Base-by-base conservation (phyloP, 1,140 invertebrate genomes). In the Planococcus citri region DNA sequence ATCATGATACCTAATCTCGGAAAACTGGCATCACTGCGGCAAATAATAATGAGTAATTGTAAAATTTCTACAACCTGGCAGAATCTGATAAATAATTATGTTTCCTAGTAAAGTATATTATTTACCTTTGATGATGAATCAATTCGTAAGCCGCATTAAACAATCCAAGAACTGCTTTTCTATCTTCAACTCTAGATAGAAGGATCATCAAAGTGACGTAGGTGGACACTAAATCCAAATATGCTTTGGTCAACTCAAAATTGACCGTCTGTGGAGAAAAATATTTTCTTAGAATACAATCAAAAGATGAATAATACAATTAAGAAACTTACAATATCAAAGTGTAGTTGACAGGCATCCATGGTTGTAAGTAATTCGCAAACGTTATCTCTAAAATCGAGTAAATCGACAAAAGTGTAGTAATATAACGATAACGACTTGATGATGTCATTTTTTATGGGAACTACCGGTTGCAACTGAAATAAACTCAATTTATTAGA, bases 321-420 rank as follows among this genome's bases (percentile, higher is more conserved):
- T 33, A 68, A 12, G 1, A 71, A 70, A 80, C 83, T 82, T 79
- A 87, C 86, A 74, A 99, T 94, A 79, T 99, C 95, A 73, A 99
- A 80, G 74, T 92, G 87, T 37, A 98, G 85, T 76, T 96, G 94
- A 77, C 92, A 95, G 12, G 94, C 92, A 84, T 98, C 95, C 86
- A 99, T 97, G n/a, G 90, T 94, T 9, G 95, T 98, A 2, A 99
- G 80, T 51, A 99, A 80, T 78, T 98, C 95, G 75, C 91, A 93
- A 1, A 99, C 94, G 84, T 98, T 95, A 77, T 99, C 97, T 80
- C 98, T 98, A 74, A 98, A 95, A 78, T 98, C 96, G 14, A 99
- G 79, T 41, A 99, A 82, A 83, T 99, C 97, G n/a, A 98, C 97
- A 83, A 99, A 99, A 0, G 97, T 99, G 76, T 97, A 97, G 77